Evolutionary conservation across 2,113 vertebrate species (phyloP).

Genomic region (Anarrhichthys ocellatus): DNA sequence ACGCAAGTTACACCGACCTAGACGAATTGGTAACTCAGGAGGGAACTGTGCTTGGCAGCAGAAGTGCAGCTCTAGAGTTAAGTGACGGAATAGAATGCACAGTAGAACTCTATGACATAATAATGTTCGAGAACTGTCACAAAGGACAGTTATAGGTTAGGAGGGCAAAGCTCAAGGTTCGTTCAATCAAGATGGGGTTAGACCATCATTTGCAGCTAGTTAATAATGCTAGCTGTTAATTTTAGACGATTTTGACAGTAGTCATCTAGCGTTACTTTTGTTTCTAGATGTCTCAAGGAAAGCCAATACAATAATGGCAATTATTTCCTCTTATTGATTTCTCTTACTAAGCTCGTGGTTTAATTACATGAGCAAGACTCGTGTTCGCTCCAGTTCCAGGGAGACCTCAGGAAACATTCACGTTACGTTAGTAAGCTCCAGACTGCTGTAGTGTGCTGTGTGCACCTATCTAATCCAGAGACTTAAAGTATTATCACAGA

Average conservation of each 20-base stretch:
- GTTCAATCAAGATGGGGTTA: background rate
- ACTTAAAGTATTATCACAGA: no score
- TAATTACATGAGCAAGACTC: no score
- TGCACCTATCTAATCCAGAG: no score
- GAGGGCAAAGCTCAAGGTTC: background rate
- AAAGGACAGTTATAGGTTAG: background rate
- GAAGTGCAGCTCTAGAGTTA: background rate
- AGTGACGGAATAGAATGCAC: background rate
- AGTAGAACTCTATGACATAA: background rate
- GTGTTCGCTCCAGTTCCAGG: no score
- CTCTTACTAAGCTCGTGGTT: no score
- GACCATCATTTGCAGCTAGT: background rate
- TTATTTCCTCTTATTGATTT: background rate
- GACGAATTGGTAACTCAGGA: background rate
- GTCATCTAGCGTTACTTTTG: background rate
- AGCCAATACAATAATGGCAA: background rate
- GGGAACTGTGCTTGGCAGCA: background rate
- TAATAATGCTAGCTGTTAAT: background rate
- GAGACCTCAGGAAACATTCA: background rate
- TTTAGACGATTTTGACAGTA: no score
- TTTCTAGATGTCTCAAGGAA: background rate
- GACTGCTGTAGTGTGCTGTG: no score
- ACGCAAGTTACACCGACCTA: background rate
- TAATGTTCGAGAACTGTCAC: background rate
- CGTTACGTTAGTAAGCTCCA: background rate